Evolutionary conservation across 2,113 vertebrate species (phyloP), one percentile per base, ranked within the genome.

Genomic region (Aegithalos caudatus): DNA sequence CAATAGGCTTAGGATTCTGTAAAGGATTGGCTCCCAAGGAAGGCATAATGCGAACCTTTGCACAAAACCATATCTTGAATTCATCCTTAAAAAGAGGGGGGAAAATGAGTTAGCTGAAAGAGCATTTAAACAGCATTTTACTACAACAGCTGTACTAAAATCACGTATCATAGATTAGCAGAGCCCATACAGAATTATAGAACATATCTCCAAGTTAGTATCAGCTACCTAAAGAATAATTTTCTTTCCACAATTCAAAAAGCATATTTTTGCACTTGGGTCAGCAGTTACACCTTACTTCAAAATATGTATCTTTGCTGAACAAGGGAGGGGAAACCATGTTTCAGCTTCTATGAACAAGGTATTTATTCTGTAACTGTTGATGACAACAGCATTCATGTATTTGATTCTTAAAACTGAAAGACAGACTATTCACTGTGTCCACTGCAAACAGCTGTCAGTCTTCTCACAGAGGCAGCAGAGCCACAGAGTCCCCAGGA

Each of bases 11-110:
- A 94, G 98, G 98, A 97, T 96, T 98, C 95, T 98, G 98, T 93
- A 98, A 98, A 71, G 98, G 98, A 93, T 62, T 96, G 77, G 96
- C 98, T 96, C 98, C 99, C 47, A 98, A 95, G 93, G 98, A 98
- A 97, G 98, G 97, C 96, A 98, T 98, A 92, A 98, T 37, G 66
- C 98, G 98, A 95, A 99, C 98, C 97, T 98, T 99, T 96, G 99
- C 99, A 95, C 98, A 98, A 98, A 99, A 99, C 99, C 99, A 99
- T 79, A 97, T 98, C 90, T 97, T 99, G 97, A 99, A 99, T 97
- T 99, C 99, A 94, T 99, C 99, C 99, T 99, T 94, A n/a, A 96
- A 35, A 81, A 47, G 44, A 61, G 4, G 2, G 16, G 1, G 9
- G 0, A 1, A 81, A 69, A 74, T 14, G 0, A 61, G 7, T 33